Evolutionary conservation across 37 sponge, comb jelly and placozoan species (phyloP), one percentile per base, ranked within the genome.

Genomic region (Tethya wilhelma): DNA sequence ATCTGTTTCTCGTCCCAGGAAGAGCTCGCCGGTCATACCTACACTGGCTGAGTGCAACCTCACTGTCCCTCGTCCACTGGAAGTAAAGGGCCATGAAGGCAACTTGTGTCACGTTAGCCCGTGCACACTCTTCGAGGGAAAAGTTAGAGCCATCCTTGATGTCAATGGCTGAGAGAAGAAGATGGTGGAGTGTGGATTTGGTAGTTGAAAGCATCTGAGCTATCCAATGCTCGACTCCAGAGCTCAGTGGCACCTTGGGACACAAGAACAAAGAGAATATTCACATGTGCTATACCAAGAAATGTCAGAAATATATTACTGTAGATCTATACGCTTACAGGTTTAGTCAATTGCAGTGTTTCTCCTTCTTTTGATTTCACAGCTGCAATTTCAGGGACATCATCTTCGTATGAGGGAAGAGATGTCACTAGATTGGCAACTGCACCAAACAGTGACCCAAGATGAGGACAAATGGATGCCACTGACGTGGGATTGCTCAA

Each of bases 1-100:
- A 92, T 77, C 75, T 87, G 29, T 44, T 29, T 42, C 79, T 83
- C 11, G 66, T 33, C 6, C 71, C 80, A 34, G 88, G 84, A 4
- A 92, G 38, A 38, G 92, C 92, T 67, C 76, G 83, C 17, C 88
- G 65, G 69, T 92, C 92, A 42, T 92, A 92, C 30, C 57, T 25
- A 26, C 68, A 53, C 38, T 73, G 63, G 1, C 56, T 2, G n/a
- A 67, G 33, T 22, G 76, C 92, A 44, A 77, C 44, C 67, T 93
- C 94, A 79, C 89, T 87, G 57, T 96, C 94, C 55, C 45, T 69
- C 40, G 94, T 88, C 97, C 97, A 96, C 34, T 90, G 78, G 44
- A 83, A 73, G 80, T 85, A 81, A 43, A 93, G 76, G 25, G 79
- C 90, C 44, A 90, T 56, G 34, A 60, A 45, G 60, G 94, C 88